phyloP scores from a whole-genome alignment of 2,888 invertebrate species.

The Platycheirus rosarum region DNA sequence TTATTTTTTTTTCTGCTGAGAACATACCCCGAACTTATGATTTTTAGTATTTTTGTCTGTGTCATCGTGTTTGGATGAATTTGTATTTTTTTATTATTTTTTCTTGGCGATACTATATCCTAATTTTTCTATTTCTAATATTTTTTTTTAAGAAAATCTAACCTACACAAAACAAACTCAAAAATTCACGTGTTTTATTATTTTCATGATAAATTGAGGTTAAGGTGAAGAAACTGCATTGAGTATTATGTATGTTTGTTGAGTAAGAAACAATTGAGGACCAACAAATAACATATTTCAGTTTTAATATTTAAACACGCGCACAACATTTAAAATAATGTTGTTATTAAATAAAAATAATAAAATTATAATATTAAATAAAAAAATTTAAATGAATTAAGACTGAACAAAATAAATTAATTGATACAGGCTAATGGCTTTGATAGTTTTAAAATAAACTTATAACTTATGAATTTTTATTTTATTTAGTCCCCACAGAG shows the following conservation, averaged over 20 bases:
- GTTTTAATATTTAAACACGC: no score
- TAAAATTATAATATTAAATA: no score
- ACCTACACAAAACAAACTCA: conserved; percentile 60
- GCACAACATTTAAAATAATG: no score
- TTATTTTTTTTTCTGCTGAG: conserved; percentile 61
- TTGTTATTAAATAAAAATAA: no score
- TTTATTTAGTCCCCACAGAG: no score
- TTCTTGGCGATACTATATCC: conserved; percentile 56
- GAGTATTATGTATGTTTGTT: neutral
- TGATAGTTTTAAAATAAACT: no score
- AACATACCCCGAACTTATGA: conserved; percentile 61
- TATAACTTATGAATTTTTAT: no score
- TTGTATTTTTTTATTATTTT: conserved; percentile 36
- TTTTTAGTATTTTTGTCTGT: conserved; percentile 48
- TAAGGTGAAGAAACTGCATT: neutral
- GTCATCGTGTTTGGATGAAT: conserved; percentile 61
- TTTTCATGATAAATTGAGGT: neutral
- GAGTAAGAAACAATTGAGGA: neutral
- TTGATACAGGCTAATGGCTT: no score
- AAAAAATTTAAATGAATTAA: no score
- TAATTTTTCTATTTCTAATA: conserved; percentile 7
- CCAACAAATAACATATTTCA: no score
- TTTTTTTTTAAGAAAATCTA: conserved; percentile 13
- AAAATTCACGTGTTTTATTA: neutral
- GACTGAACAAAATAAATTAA: no score